These are phyloP conservation scores for Mesochorus sp. DNA, from an alignment of 2,888 invertebrate species.

Conservation along the genomic window DNA sequence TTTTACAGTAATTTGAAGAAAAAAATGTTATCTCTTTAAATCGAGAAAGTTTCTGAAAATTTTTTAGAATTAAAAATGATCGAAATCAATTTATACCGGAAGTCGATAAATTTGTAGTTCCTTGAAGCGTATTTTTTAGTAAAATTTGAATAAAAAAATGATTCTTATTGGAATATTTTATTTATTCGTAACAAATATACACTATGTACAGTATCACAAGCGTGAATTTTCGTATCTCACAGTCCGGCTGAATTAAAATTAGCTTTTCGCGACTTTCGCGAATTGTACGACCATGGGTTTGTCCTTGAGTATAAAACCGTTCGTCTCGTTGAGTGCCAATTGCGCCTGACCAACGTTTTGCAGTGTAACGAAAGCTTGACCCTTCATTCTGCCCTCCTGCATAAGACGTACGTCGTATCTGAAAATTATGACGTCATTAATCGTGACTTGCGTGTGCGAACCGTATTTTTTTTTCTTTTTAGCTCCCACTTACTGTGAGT, in stretches of 20 bases:
- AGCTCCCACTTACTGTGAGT: slow-evolving; percentile 67
- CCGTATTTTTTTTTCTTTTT: neutral
- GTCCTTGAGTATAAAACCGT: slow-evolving; percentile 92
- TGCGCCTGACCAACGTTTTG: slow-evolving; percentile 88
- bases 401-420: slow-evolving; percentile 90
- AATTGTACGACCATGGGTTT: slow-evolving; percentile 96
- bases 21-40: too few relatives aligned
- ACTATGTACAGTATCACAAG: slow-evolving; percentile 43
- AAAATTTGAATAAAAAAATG: neutral
- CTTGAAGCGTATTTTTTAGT: neutral
- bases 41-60: too few relatives aligned
- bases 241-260: slow-evolving; percentile 22
- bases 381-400: slow-evolving; percentile 98
- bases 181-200: slow-evolving; percentile 50
- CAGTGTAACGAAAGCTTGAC: slow-evolving; percentile 95
- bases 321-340: slow-evolving; percentile 91
- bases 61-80: too few relatives aligned
- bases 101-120: too few relatives aligned
- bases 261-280: slow-evolving; percentile 83
- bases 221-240: neutral
- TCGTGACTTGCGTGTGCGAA: neutral
- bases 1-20: too few relatives aligned
- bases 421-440: slow-evolving; percentile 3
- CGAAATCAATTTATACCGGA: neutral
- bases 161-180: neutral